These are phyloP conservation scores for Scomberomorus guttatus DNA, from an alignment of 2,797 vertebrate genomes.

Conservation along the genomic window DNA sequence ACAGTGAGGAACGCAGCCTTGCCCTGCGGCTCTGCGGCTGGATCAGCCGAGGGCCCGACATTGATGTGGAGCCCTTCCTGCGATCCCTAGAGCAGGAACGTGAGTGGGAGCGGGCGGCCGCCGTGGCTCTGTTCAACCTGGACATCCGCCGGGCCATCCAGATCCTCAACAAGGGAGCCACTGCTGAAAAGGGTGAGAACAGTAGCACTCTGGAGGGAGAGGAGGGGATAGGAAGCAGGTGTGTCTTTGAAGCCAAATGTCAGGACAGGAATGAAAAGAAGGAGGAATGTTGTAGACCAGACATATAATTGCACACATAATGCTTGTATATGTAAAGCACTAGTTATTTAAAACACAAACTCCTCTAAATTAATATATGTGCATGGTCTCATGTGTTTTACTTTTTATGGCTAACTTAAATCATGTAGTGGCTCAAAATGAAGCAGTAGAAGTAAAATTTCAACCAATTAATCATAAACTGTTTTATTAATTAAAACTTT, in stretches of 20 bases:
- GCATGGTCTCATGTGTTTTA: not conserved
- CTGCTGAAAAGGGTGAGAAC: slow-evolving; percentile 90
- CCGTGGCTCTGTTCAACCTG: slow-evolving; percentile 96
- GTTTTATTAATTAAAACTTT: not conserved
- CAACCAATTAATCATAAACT: not conserved
- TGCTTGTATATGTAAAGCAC: not conserved
- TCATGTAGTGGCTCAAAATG: not conserved
- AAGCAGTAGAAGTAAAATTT: not conserved
- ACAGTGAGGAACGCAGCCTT: slow-evolving; percentile 94
- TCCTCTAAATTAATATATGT: not conserved
- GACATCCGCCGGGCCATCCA: slow-evolving; percentile 97
- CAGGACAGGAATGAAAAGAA: not conserved
- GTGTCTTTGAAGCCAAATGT: slow-evolving; percentile 15
- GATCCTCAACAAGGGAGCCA: slow-evolving; percentile 96
- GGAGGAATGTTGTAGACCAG: not conserved
- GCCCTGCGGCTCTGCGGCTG: slow-evolving; percentile 97
- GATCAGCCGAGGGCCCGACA: slow-evolving; percentile 92
- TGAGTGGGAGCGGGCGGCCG: slow-evolving; percentile 97
- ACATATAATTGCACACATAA: not conserved
- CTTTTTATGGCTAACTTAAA: not conserved
- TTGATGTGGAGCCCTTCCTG: slow-evolving; percentile 94
- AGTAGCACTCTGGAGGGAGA: not conserved
- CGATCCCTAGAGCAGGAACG: slow-evolving; percentile 93
- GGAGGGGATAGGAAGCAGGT: not conserved
- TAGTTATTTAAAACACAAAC: too few relatives aligned